Evolutionary conservation across 2,888 invertebrate genomes (phyloP).

Genomic region (Oligia latruncula): DNA sequence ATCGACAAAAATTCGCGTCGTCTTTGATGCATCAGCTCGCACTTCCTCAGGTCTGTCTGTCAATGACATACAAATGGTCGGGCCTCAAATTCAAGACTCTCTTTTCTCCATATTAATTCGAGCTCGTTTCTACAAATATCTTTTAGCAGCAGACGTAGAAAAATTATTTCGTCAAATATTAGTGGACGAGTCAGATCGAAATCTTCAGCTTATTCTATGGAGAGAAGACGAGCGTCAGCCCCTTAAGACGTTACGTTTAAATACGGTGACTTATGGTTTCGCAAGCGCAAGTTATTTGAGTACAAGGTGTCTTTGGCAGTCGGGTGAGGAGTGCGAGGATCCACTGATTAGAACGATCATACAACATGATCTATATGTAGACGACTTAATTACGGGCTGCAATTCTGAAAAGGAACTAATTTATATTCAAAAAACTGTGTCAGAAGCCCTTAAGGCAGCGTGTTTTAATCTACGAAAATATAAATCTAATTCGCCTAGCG

Average conservation of each 20-base stretch:
- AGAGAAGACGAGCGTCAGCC: constrained; percentile 1
- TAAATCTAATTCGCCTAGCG: no score
- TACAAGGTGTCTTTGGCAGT: neutral
- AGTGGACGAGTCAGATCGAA: neutral
- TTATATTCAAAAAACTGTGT: neutral
- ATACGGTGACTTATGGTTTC: neutral
- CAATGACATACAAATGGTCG: neutral
- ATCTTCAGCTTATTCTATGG: constrained; percentile 6
- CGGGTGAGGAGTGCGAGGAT: neutral
- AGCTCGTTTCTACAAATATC: no score
- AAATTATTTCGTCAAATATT: neutral
- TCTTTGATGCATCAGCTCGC: no score
- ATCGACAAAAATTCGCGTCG: no score
- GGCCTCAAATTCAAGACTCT: neutral
- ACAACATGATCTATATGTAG: constrained; percentile 6
- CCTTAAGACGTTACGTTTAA: neutral
- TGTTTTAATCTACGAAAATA: neutral
- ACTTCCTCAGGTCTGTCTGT: neutral
- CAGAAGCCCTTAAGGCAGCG: neutral
- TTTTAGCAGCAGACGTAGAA: no score
- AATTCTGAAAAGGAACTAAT: neutral
- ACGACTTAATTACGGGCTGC: neutral
- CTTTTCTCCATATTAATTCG: no score
- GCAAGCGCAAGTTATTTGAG: neutral
- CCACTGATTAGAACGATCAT: neutral